Base-by-base conservation (phyloP, 30 jellyfish, hydroid and myxozoan species). In the Hydra vulgaris region DNA sequence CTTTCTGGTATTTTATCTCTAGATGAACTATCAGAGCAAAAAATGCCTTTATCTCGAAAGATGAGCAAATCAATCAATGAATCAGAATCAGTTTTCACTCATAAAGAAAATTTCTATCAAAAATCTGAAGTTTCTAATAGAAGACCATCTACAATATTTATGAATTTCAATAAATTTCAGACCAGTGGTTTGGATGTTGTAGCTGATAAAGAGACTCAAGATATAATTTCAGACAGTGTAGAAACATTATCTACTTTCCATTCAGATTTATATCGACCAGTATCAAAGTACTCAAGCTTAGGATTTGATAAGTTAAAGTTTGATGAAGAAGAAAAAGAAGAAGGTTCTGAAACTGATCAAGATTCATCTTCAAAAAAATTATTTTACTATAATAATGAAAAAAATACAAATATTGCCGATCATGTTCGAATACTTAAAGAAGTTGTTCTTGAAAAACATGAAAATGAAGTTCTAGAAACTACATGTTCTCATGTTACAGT, bases 201-300 rank as follows among this genome's bases (percentile, higher is more conserved):
- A 52, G 85, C 85, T 12, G 73, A 55, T 66, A 78, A 78, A 78
- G 85, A 78, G 67, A 78, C 85, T 23, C 61, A 77, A 78, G 85
- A 78, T 54, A 78, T 78, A 25, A 78, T 78, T 0, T 78, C 85
- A 53, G 78, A 53, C 20, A 78, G 85, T 40, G 66, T 24, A 52
- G 85, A 66, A 54, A 78, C 85, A 12, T 27, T 53, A 23, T 78
- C 85, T 20, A 24, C 85, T 54, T 78, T 74, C 25, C 61, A 74
- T 74, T 74, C 52, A 8, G 79, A 25, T 27, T n/a, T 81, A 55
- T 78, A 78, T 66, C 61, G 85, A 25, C 85, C 85, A 53, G 61
- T 40, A 40, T 74, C 85, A 8, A 27, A 20, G 23, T 18, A 24
- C 67, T 53, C 77, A 24, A 61, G 77, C 27, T 69, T 17, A 52